A percentile compares a stretch with the other conserved stretches of the same genome.
Conservation (phyloP, 2,797 vertebrate genomes). For the Eurystomus glaucurus region DNA sequence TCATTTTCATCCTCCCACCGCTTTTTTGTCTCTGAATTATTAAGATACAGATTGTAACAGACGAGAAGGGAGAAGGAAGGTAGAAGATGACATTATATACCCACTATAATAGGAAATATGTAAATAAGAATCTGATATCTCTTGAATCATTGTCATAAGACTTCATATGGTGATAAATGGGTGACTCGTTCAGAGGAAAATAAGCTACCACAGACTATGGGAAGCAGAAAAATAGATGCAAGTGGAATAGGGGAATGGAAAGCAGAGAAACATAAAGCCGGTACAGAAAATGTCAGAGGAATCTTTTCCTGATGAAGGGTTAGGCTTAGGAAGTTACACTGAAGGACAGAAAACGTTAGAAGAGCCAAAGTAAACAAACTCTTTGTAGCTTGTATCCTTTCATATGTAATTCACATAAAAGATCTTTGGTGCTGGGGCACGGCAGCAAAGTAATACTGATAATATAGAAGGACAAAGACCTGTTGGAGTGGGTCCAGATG, state of each 20-base stretch:
- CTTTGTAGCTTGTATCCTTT: not conserved
- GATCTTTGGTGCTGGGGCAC: not conserved
- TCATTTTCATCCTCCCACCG: not conserved
- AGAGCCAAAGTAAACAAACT: not conserved
- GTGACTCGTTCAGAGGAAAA: not conserved
- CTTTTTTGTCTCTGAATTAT: not conserved
- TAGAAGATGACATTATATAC: not conserved
- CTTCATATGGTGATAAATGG: not conserved
- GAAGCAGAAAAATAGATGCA: not conserved
- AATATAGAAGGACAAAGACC: not conserved
- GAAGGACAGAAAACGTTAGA: not conserved
- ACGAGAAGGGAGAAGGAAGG: not conserved
- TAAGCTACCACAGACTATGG: not conserved
- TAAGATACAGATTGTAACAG: not conserved
- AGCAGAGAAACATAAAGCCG: not conserved
- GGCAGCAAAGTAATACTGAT: not conserved
- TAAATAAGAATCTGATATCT: not conserved
- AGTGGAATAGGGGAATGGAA: not conserved
- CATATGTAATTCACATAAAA: not conserved
- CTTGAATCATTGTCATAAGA: not conserved
- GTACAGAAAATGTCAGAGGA: not conserved
- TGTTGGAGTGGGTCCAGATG: no score
- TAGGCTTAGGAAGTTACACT: not conserved
- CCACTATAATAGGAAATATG: not conserved
- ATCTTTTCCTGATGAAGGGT: not conserved